Base-by-base conservation (phyloP, 2,113 vertebrate genomes). In the Entomyzon cyanotis region DNA sequence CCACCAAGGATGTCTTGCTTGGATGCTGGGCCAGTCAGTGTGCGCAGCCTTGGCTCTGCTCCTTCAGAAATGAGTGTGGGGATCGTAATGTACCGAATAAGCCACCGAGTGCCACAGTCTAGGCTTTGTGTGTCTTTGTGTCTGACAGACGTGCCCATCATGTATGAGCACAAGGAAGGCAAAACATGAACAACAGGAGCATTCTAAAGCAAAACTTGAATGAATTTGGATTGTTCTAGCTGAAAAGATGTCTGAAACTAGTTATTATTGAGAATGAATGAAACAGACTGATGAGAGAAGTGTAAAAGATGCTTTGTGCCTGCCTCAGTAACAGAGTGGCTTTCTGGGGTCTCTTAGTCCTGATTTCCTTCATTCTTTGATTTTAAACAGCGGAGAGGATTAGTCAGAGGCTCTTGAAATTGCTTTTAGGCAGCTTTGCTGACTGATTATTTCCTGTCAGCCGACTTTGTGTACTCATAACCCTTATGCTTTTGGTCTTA, bases 21-120 rank as follows among this genome's bases (percentile, higher is more conserved):
- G 73, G 28, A 7, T 0, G 1, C 52, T 1, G 7, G 83, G 74
- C 33, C 63, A 2, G 15, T 19, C 0, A 0, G 8, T 0, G 1
- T 14, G 1, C 21, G 23, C 55, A 30, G 47, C 56, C 60, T 52
- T 63, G 52, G 52, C 68, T 74, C 28, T 1, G 30, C 33, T 81
- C 12, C 14, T 64, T 22, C 30, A 12, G 60, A 44, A n/a, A 22
- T 2, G 12, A 42, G 4, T 2, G 3, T 11, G 68, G 55, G 24
- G 41, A 8, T 67, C 2, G 2, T 8, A 16, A 24, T 1, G 1
- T 44, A 19, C 21, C 50, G 16, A 55, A 15, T 10, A 59, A 78
- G 64, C 21, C 42, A 18, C 73, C 58, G 31, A 52, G 63, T 44
- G 18, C 31, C 28, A 4, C 6, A 11, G n/a, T 11, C 46, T 21